Evolutionary conservation across 2,113 vertebrate genomes (phyloP).

Genomic region (Pundamilia nyererei): DNA sequence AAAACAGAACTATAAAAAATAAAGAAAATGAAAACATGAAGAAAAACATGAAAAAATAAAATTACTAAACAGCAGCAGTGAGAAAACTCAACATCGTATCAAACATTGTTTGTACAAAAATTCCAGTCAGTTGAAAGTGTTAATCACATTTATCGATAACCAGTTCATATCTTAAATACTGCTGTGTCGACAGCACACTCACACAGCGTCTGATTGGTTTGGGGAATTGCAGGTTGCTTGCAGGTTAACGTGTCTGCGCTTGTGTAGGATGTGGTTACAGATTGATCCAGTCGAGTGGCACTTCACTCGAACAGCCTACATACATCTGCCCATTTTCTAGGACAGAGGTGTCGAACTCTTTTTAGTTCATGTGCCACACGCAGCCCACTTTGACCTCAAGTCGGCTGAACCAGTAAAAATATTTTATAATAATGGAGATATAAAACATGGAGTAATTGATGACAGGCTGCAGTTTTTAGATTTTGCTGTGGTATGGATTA

Average conservation of each 20-base stretch:
- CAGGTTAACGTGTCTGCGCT: not conserved
- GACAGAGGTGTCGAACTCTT: not conserved
- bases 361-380: not conserved
- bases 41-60: not conserved
- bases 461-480: not conserved
- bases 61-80: not conserved
- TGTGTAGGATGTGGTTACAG: not conserved
- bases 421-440: not conserved
- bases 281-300: not conserved
- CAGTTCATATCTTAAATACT: not conserved
- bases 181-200: not conserved
- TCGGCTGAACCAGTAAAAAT: not conserved
- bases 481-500: not conserved
- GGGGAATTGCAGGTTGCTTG: not conserved
- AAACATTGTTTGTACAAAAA: not conserved
- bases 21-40: not conserved
- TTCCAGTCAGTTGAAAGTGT: not conserved
- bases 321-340: not conserved
- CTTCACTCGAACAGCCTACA: not conserved
- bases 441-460: not conserved
- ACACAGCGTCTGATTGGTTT: not conserved
- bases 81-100: not conserved
- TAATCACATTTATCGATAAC: not conserved
- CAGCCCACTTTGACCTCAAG: not conserved
- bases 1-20: not conserved